These are phyloP conservation scores for Dufourea novaeangliae DNA, from an alignment of 1,140 invertebrate genomes.

Conservation along the genomic window DNA sequence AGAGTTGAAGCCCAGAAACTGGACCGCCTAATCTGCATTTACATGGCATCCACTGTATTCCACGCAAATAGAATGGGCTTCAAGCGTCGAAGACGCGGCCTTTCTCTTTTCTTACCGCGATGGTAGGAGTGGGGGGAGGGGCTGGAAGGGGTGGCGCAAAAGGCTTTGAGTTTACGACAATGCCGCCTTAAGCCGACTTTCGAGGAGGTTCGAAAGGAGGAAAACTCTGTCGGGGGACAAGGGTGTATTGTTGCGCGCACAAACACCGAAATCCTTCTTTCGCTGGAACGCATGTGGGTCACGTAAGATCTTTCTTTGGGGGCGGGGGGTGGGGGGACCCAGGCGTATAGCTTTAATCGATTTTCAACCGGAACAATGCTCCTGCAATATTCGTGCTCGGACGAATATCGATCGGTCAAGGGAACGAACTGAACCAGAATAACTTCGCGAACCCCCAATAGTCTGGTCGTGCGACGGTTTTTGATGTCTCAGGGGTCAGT, in stretches of 20 bases:
- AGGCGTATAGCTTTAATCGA: conserved; percentile 11
- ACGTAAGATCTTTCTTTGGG: conserved; percentile 27
- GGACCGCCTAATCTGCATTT: conserved; percentile 61
- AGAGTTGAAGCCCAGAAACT: no score
- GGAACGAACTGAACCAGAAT: not conserved
- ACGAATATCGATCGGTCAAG: conserved; percentile 13
- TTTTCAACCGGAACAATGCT: conserved; percentile 27
- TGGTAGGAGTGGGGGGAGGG: not conserved
- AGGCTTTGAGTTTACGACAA: conserved; percentile 56
- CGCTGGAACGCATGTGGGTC: conserved; percentile 38
- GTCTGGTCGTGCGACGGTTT: not conserved
- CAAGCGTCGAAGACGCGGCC: conserved; percentile 22
- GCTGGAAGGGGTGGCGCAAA: not conserved
- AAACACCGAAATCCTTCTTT: conserved; percentile 59
- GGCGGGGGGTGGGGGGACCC: no score
- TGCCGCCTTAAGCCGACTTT: conserved; percentile 47
- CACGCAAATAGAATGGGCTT: conserved; percentile 39
- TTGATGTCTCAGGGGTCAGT: not conserved
- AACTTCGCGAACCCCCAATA: not conserved
- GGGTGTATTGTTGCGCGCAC: conserved; percentile 49
- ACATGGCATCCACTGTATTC: conserved; percentile 47
- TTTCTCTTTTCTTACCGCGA: conserved; percentile 16
- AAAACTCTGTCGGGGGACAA: conserved; percentile 13
- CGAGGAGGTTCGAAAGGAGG: conserved; percentile 33
- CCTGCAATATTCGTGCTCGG: conserved; percentile 17